A percentile compares a stretch with the other conserved stretches of the same genome.
phyloP scores from a whole-genome alignment of 2,797 vertebrate genomes.

The Anas bahamensis region DNA sequence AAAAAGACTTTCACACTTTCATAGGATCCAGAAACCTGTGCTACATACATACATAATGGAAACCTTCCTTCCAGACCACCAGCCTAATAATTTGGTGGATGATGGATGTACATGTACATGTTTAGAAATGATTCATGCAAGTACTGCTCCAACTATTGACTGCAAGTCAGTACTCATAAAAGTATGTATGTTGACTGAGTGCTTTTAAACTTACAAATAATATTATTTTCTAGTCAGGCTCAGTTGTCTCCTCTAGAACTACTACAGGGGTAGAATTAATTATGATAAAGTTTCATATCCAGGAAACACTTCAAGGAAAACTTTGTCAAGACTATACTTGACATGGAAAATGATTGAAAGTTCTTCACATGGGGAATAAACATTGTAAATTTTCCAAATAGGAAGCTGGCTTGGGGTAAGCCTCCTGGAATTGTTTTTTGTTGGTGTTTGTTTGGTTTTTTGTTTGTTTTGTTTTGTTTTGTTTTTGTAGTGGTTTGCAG shows the following conservation, averaged over 20 bases:
- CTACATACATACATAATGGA: background rate
- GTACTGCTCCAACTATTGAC: background rate
- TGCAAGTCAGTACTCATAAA: background rate
- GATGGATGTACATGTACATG: background rate
- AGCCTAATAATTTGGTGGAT: background rate
- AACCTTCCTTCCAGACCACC: background rate
- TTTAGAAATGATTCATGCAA: background rate
- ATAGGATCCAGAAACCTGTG: background rate
- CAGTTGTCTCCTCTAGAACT: background rate
- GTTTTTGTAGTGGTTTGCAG: background rate
- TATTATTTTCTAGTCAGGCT: background rate
- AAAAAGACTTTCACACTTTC: background rate
- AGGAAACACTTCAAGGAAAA: conserved; percentile 6
- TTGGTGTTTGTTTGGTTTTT: too few species aligned
- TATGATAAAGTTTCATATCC: conserved; percentile 2
- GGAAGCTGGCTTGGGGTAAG: background rate
- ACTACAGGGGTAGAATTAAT: conserved; percentile 38
- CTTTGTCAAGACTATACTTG: background rate
- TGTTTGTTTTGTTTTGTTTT: too few species aligned
- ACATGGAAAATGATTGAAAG: conserved; percentile 12
- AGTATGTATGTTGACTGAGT: background rate
- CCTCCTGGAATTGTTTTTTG: background rate
- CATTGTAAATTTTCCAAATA: conserved; percentile 9
- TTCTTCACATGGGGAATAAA: background rate
- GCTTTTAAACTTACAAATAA: background rate